These are phyloP conservation scores for Diarsia dahlii DNA, from an alignment of 2,888 invertebrate genomes.

Conservation along the genomic window DNA sequence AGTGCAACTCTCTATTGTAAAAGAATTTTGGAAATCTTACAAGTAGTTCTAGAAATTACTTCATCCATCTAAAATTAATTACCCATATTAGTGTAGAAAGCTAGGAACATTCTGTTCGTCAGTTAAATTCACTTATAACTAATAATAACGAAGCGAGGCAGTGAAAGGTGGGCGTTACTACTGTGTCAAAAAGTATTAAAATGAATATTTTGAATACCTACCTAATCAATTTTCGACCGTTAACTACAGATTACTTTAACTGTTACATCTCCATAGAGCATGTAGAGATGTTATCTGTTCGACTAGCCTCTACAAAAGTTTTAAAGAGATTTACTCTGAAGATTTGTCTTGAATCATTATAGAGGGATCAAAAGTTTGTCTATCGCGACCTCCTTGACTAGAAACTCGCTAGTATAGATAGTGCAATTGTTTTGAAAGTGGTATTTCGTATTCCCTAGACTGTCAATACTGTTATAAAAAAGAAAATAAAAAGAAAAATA, in stretches of 20 bases:
- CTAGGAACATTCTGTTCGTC: not conserved
- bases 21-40: not conserved
- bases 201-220: not conserved
- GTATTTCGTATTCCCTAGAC: too few relatives aligned
- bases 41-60: not conserved
- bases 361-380: not conserved
- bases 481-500: too few relatives aligned
- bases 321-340: too few relatives aligned
- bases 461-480: too few relatives aligned
- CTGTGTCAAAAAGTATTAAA: conserved; percentile 14
- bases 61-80: not conserved
- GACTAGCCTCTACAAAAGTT: not conserved
- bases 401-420: too few relatives aligned
- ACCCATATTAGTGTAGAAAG: not conserved
- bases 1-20: not conserved
- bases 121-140: not conserved
- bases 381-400: too few relatives aligned
- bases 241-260: conserved; percentile 15
- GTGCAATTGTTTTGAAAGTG: too few relatives aligned
- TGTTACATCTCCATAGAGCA: not conserved
- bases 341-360: not conserved
- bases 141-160: conserved; percentile 1
- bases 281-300: not conserved
- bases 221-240: conserved; percentile 17
- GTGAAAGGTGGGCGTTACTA: conserved; percentile 35